A percentile compares a stretch with the other conserved stretches of the same genome.
Evolutionary conservation across 2,797 vertebrate species (phyloP).

Genomic region (Poecilia gillii): DNA sequence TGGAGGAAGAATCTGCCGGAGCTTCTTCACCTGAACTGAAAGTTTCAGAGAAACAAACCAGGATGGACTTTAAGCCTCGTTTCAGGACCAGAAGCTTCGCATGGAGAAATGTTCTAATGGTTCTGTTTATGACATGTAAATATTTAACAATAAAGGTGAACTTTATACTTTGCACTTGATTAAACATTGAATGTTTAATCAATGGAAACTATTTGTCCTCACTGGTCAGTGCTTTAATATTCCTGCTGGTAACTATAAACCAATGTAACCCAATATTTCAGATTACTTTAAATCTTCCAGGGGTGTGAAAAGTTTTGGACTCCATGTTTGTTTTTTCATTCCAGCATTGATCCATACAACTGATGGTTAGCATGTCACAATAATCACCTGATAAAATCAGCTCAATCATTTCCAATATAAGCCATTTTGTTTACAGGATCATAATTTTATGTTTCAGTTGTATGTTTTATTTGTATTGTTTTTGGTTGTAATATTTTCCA

Average conservation of each 20-base stretch:
- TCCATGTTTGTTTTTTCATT: neutral
- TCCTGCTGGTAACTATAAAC: neutral
- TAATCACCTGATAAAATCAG: too few species aligned
- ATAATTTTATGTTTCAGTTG: too few species aligned
- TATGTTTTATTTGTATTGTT: neutral
- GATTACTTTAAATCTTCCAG: neutral
- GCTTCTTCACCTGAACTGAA: neutral
- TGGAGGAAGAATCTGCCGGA: neutral
- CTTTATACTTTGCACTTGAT: too few species aligned
- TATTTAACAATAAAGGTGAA: neutral
- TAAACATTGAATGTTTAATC: too few species aligned
- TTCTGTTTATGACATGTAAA: neutral
- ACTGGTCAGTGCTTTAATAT: too few species aligned
- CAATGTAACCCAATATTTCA: neutral
- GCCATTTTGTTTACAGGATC: neutral
- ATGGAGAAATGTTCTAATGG: neutral
- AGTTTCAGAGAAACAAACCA: neutral
- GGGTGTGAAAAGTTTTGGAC: neutral
- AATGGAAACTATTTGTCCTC: neutral
- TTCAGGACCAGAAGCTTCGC: neutral
- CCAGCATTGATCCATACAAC: neutral
- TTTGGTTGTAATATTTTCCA: neutral
- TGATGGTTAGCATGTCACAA: neutral
- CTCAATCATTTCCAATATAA: neutral
- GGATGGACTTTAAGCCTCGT: neutral